Evolutionary conservation across 2,113 vertebrate genomes (phyloP), one percentile per base, ranked within the genome.

Genomic region (Chloroceryle aenea): DNA sequence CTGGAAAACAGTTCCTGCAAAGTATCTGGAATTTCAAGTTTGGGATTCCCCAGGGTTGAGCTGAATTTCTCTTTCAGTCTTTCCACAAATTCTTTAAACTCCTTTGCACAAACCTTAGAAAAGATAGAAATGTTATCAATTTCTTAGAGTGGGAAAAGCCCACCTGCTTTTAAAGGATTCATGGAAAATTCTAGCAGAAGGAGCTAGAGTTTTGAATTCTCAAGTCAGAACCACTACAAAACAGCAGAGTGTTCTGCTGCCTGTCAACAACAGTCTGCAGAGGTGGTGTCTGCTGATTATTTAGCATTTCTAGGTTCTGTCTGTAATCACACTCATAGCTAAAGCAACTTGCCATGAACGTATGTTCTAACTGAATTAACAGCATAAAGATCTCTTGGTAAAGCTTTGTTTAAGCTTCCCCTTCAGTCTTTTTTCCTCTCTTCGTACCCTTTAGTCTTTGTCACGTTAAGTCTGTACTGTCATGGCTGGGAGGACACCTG

Each of bases 51-150:
- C 17, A 98, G 83, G 19, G 98, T 95, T 0, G 99, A 97, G 93
- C 98, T 99, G 97, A 99, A 99, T 97, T 99, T 99, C 75, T 98
- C 98, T 90, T 98, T 98, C 76, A 99, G 98, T n/a, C 98, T 98
- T 53, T 97, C 97, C 79, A 99, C 98, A 82, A 99, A 99, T 91
- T 99, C 99, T 19, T 98, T 98, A 91, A 99, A 99, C 38, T 98
- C 98, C 27, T 89, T 85, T 43, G 98, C 98, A 93, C 99, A 99
- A 86, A 99, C 98, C 99, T 99, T 95, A 10, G 13, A 71, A 50
- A 53, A 97, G 59, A 76, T 1, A 30, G 53, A 87, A 83, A 87
- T 2, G 13, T 83, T 48, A 92, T 5, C 42, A 18, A 4, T 23
- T 76, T 85, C 32, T 52, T 2, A 14, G 23, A 47, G 20, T 9